Base-by-base conservation (phyloP, 2,797 vertebrate species). In the Pantherophis vulpinus region DNA sequence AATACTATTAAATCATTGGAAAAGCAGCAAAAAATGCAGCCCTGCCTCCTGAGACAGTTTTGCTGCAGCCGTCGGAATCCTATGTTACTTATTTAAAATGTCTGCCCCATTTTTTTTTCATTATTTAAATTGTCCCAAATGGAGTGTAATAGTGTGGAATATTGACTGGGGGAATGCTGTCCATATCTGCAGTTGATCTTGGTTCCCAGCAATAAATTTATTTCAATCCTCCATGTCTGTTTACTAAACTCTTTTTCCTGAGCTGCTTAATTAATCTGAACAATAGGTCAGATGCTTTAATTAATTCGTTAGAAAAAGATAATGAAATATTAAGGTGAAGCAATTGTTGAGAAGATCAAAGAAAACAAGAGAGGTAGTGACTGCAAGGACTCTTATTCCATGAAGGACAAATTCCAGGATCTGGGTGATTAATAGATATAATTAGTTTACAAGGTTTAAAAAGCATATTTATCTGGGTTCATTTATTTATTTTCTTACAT, bases 361-460 rank as follows among this genome's bases (percentile, higher is more conserved):
- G 93, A 74, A 94, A 96, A 91, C 66, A 89, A 91, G 93, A 12
- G 11, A 12, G 1, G 83, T 90, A 96, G 91, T 91, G 89, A 61
- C 47, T 94, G 42, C 88, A 94, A 90, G 70, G 94, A 93, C 29
- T 90, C 51, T 96, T 97, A 94, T 89, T 89, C 23, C 92, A 55
- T 93, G 93, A 96, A 93, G 93, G 91, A 95, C 79, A 95, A 87
- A 60, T 95, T 93, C 91, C 94, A 86, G 94, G 55, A 29, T 87
- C 93, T 95, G 14, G 89, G 93, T 98, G 96, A 98, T 98, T 97
- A 97, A 97, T 97, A 97, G 96, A 94, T 88, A 94, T 96, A 97
- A 97, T 98, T 97, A 97, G 94, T 96, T 97, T 97, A 96, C 95
- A 95, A 96, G 96, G 92, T n/a, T 94, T 97, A 92, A 91, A 93